These are phyloP conservation scores for Drosophila helvetica DNA, from an alignment of 2,888 invertebrate species.

Conservation along the genomic window DNA sequence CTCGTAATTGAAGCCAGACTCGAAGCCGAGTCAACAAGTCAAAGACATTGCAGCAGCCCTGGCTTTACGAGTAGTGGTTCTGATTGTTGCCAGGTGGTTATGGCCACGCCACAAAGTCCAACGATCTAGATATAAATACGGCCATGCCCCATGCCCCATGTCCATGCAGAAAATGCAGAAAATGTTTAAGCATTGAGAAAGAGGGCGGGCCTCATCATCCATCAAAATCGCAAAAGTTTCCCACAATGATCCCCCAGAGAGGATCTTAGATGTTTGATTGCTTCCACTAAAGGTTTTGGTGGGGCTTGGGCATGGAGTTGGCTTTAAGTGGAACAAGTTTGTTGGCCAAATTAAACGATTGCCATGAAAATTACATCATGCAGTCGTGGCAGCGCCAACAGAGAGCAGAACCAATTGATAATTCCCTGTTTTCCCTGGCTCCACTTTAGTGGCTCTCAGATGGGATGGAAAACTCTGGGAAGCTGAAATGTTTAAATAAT, in stretches of 20 bases:
- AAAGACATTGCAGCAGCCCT: constrained; percentile 62
- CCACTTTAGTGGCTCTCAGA: not conserved
- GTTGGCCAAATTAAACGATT: constrained; percentile 57
- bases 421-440: constrained; percentile 24
- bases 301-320: constrained; percentile 46
- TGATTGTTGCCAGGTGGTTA: constrained; percentile 56
- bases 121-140: constrained; percentile 66
- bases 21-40: constrained; percentile 71
- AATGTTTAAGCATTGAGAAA: constrained; percentile 32
- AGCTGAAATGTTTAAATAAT: constrained; percentile 58
- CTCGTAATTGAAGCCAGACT: constrained; percentile 64
- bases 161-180: constrained; percentile 27
- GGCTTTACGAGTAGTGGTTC: not conserved
- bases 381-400: constrained; percentile 6
- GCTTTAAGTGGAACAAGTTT: constrained; percentile 41
- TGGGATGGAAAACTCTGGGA: constrained; percentile 2
- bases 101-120: constrained; percentile 50
- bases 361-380: constrained; percentile 63
- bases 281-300: constrained; percentile 22
- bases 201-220: constrained; percentile 27
- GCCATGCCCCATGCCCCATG: constrained; percentile 19
- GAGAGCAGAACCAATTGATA: constrained; percentile 53
- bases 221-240: constrained; percentile 23
- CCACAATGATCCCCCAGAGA: not conserved
- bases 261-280: constrained; percentile 27